phyloP scores from a whole-genome alignment of 2,113 vertebrate species.

The Atlantisia rogersi region DNA sequence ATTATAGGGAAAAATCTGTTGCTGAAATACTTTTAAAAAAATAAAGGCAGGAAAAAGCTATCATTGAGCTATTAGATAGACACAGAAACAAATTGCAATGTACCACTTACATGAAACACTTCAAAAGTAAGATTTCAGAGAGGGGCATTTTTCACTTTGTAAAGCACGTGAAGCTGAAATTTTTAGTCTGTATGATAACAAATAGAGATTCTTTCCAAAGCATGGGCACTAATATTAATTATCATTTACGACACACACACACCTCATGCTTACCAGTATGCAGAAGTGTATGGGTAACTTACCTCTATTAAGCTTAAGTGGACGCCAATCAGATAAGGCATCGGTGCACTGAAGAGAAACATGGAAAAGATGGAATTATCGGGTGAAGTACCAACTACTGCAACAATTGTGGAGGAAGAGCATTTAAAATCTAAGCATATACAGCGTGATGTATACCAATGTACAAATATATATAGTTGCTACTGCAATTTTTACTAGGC shows the following conservation, averaged over 20 bases:
- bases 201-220: background rate
- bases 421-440: background rate
- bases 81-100: background rate
- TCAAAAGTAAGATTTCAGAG: background rate
- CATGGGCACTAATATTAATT: background rate
- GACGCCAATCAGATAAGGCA: constrained; percentile 97
- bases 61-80: background rate
- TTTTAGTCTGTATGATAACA: background rate
- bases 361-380: background rate
- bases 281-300: constrained; percentile 5
- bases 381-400: background rate
- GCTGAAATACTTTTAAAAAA: background rate
- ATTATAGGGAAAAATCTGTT: background rate
- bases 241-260: background rate
- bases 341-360: constrained; percentile 87
- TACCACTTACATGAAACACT: background rate
- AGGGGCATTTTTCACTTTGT: background rate
- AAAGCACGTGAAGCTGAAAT: background rate
- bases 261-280: background rate
- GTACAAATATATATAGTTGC: background rate
- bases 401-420: background rate
- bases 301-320: constrained; percentile 97
- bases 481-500: background rate
- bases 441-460: background rate
- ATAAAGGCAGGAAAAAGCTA: background rate